Evolutionary conservation across 2,888 invertebrate species (phyloP).

Genomic region (Leptogaster cylindrica): DNA sequence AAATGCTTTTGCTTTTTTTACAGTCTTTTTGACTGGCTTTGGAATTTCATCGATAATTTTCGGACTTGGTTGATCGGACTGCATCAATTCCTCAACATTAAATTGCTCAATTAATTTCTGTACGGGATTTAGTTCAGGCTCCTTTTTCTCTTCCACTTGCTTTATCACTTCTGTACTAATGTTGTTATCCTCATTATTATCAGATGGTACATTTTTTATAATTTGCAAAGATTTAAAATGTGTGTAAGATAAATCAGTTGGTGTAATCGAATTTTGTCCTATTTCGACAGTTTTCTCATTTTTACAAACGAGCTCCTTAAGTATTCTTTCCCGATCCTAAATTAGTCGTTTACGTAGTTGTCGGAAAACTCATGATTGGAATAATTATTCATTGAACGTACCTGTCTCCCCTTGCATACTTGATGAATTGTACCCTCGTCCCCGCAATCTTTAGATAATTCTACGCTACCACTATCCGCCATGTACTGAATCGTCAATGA

Average conservation of each 20-base stretch:
- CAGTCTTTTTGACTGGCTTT: constrained; percentile 50
- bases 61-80: constrained; percentile 55
- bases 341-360: constrained; percentile 18
- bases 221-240: constrained; percentile 60
- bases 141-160: constrained; percentile 49
- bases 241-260: constrained; percentile 57
- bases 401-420: constrained; percentile 77
- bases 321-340: constrained; percentile 44
- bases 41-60: constrained; percentile 6
- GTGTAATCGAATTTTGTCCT: constrained; percentile 57
- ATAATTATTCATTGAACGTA: constrained; percentile 56
- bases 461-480: constrained; percentile 78
- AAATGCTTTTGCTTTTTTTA: constrained; percentile 54
- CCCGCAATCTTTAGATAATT: constrained; percentile 77
- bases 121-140: constrained; percentile 53
- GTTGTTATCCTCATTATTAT: constrained; percentile 60
- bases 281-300: constrained; percentile 47
- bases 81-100: constrained; percentile 59
- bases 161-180: constrained; percentile 53
- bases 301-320: constrained; percentile 44
- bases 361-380: constrained; percentile 5
- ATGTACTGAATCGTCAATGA: constrained; percentile 77
- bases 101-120: constrained; percentile 56
- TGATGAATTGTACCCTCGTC: constrained; percentile 75
- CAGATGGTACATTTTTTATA: constrained; percentile 58